Evolutionary conservation across 2,113 vertebrate genomes (phyloP).

Genomic region (Microtus oregoni): DNA sequence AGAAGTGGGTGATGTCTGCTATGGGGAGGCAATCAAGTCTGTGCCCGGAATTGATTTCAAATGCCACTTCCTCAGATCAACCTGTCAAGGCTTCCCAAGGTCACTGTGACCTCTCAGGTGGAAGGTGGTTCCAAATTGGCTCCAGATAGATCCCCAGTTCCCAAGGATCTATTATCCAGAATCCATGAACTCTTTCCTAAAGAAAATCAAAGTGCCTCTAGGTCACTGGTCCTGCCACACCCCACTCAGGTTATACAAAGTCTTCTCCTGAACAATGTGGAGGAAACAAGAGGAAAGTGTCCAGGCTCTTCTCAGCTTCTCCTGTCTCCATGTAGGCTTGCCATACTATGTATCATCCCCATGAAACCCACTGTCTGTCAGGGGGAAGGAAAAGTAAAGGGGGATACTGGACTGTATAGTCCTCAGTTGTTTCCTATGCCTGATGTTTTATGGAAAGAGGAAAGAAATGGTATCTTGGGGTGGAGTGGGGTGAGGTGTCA

Average conservation of each 20-base stretch:
- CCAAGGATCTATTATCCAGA: background rate
- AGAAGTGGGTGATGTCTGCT: background rate
- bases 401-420: background rate
- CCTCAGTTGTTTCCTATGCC: background rate
- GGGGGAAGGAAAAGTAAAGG: background rate
- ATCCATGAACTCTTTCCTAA: background rate
- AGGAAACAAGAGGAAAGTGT: background rate
- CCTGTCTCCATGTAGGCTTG: too few species aligned
- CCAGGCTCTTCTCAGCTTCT: background rate
- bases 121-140: background rate
- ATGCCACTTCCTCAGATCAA: background rate
- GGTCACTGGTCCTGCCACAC: background rate
- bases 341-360: background rate
- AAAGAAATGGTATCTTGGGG: background rate
- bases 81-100: background rate
- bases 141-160: background rate
- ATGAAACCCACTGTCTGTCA: background rate
- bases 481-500: background rate
- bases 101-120: background rate
- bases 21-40: background rate
- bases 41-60: background rate
- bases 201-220: background rate
- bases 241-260: background rate
- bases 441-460: background rate
- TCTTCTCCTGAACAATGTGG: background rate